A percentile compares a stretch with the other conserved stretches of the same genome.
phyloP scores from a whole-genome alignment of 2,888 invertebrate genomes.

The Zaprionus obscuricornis region DNA sequence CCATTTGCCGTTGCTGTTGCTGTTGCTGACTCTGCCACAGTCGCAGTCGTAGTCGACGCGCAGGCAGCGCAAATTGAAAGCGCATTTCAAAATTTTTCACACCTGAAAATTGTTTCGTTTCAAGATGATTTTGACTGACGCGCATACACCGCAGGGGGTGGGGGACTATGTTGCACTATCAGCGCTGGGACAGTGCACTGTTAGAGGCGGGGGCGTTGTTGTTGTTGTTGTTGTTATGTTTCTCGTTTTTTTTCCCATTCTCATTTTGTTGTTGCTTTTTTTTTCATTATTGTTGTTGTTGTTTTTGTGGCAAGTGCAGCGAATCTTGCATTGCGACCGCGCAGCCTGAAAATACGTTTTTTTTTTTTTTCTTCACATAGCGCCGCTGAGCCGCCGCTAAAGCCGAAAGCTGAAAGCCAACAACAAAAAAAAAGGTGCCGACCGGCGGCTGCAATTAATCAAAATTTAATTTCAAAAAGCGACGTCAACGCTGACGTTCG shows the following conservation, averaged over 20 bases:
- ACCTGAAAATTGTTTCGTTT: constrained; percentile 75
- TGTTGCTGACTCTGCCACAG: background rate
- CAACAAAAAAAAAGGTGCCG: constrained; percentile 47
- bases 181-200: constrained; percentile 1
- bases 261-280: too few relatives aligned
- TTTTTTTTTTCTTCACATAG: constrained; percentile 74
- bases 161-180: background rate
- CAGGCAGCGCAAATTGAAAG: constrained; percentile 73
- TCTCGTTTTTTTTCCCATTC: too few relatives aligned
- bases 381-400: constrained; percentile 49
- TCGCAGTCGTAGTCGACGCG: constrained; percentile 13
- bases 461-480: constrained; percentile 72
- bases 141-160: constrained; percentile 42
- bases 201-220: background rate
- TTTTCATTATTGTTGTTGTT: too few relatives aligned
- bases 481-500: constrained; percentile 48
- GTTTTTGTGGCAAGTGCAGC: constrained; percentile 65
- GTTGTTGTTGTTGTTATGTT: too few relatives aligned
- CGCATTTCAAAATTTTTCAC: constrained; percentile 77
- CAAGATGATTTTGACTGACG: constrained; percentile 49
- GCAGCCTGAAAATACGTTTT: constrained; percentile 64
- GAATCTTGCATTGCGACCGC: constrained; percentile 46
- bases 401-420: constrained; percentile 29
- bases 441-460: constrained; percentile 70
- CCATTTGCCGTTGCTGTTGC: constrained; percentile 1